Evolutionary conservation across 2,888 invertebrate species (phyloP).

Genomic region (Nephrotoma guestfalica): DNA sequence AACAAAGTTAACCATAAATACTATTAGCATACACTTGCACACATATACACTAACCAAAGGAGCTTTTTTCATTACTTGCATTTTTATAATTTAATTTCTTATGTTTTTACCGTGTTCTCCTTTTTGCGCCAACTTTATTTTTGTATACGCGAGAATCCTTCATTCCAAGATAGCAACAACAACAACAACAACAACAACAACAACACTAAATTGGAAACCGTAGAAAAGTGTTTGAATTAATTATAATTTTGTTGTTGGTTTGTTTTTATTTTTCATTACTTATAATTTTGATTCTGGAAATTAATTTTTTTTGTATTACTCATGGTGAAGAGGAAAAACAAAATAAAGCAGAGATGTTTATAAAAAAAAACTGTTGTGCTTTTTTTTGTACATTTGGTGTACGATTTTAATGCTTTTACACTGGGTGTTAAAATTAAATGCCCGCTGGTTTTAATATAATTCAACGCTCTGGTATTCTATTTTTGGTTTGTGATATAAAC

Average conservation of each 20-base stretch:
- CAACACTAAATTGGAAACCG: neutral
- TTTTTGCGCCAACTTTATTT: neutral
- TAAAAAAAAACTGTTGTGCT: neutral
- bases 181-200: neutral
- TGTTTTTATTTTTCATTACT: neutral
- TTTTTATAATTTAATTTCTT: neutral
- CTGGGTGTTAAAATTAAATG: neutral
- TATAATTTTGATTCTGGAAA: neutral
- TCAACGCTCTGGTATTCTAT: neutral
- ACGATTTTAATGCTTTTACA: neutral
- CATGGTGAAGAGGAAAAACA: neutral
- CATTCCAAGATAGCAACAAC: neutral
- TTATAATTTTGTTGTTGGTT: neutral
- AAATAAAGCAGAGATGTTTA: neutral
- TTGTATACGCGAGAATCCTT: neutral
- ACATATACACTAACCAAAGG: neutral
- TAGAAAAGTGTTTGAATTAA: neutral
- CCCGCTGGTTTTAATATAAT: neutral
- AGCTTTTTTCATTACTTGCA: neutral
- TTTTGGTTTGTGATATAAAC: neutral
- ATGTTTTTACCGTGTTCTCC: neutral
- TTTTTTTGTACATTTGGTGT: neutral
- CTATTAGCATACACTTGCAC: neutral
- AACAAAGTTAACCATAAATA: neutral
- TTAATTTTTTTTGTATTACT: neutral